These are phyloP conservation scores for Canis aureus DNA, from an alignment of 2,113 vertebrate genomes.

Conservation along the genomic window DNA sequence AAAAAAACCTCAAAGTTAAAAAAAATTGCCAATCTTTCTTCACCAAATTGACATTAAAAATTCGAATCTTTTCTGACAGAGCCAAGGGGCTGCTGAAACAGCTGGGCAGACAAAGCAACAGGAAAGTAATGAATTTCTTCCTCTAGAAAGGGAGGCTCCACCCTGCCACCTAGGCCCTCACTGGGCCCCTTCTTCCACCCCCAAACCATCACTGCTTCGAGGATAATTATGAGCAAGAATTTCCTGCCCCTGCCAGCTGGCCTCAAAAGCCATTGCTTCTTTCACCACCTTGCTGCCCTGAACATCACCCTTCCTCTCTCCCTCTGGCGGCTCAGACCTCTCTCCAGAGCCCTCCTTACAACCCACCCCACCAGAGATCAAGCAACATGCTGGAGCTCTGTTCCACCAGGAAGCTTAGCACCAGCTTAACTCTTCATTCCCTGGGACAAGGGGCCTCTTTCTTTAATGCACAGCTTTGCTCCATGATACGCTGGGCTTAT, in stretches of 20 bases:
- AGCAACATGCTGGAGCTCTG: neutral
- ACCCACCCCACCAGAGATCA: neutral
- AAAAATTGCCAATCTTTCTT: neutral
- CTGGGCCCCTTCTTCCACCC: neutral
- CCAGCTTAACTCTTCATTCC: slow-evolving; percentile 51
- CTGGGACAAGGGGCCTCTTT: slow-evolving; percentile 68
- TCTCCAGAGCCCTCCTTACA: neutral
- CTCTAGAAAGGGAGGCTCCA: neutral
- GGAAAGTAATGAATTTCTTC: neutral
- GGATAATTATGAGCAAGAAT: neutral
- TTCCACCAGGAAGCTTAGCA: slow-evolving; percentile 57
- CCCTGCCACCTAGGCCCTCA: neutral
- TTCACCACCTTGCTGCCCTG: neutral
- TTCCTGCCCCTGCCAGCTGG: slow-evolving; percentile 23
- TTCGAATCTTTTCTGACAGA: neutral
- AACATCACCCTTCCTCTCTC: neutral
- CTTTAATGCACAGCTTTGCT: slow-evolving; percentile 60
- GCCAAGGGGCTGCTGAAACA: neutral
- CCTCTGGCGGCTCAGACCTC: neutral
- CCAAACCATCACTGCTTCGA: neutral
- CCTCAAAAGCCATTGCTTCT: neutral
- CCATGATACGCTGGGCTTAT: neutral
- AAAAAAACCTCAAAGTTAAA: too few relatives aligned
- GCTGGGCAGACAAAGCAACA: neutral
- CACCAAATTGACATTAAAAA: neutral